Base-by-base conservation (phyloP, 2,888 invertebrate species). In the Cantharis nigra region DNA sequence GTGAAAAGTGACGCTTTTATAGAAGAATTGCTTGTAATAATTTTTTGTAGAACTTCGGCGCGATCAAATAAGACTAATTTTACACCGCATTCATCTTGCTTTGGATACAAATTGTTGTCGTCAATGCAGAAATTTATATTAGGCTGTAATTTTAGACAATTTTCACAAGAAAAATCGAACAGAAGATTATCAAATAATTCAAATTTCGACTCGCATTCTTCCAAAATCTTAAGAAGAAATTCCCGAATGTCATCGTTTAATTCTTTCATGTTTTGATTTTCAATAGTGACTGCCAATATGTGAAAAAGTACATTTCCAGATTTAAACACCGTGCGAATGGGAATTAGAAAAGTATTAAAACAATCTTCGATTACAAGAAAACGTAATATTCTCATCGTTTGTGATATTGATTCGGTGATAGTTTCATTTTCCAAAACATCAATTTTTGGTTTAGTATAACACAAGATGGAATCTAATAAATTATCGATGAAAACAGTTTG, bases 221-320 rank as follows among this genome's bases (percentile, higher is more conserved):
- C 28, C 83, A 84, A 73, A 80, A 81, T 85, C 69, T 84, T 83
- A 18, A 83, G 65, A 69, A 88, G 74, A 33, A 87, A 79, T 14
- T 81, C 82, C 74, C 80, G 82, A 33, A 85, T 76, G 73, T 86
- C 85, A n/a, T 88, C 87, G 80, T 86, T 89, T 11, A 90, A 74
- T 69, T 80, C 71, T 77, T 80, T 80, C 20, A 85, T 82, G 16
- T 72, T 18, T 62, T 77, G 75, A 85, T 85, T 82, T 85, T 85
- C 81, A 86, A 88, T 73, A 83, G 87, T 86, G 87, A 89, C 78
- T 85, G 87, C 4, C 85, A 77, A 83, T 74, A 92, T 85, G 71
- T 86, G 81, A 83, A 90, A 91, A 33, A 92, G 83, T 20, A 90
- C 81, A 80, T 87, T 86, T 33, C 91, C 79, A 81, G 90, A 89